Percentiles rank a stretch among this genome's conserved stretches.
phyloP scores from a whole-genome alignment of 2,888 invertebrate species.

The Tachina grossa region DNA sequence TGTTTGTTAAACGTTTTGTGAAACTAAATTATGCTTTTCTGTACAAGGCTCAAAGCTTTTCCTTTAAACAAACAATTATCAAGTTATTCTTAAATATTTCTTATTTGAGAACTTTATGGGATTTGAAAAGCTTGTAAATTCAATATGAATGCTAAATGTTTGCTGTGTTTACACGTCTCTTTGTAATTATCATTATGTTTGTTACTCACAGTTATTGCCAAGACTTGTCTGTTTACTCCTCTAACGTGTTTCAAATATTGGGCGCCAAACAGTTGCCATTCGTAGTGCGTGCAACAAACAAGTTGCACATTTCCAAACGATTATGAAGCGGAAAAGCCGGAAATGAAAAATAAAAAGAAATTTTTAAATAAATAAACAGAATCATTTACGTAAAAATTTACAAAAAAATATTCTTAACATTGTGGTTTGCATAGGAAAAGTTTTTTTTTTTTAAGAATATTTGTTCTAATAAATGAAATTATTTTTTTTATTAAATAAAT shows the following conservation, averaged over 20 bases:
- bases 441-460: no score
- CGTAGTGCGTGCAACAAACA: constrained; percentile 54
- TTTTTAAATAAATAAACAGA: not conserved
- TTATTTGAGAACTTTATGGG: no score
- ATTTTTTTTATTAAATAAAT: no score
- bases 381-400: constrained; percentile 1
- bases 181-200: constrained; percentile 34
- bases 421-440: no score
- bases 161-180: not conserved
- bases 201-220: not conserved
- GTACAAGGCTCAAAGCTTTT: no score
- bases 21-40: no score
- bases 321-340: constrained; percentile 15
- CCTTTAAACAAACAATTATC: no score
- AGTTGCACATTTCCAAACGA: constrained; percentile 51
- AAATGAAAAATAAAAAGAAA: not conserved
- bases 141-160: not conserved
- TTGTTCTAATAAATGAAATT: no score
- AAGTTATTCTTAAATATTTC: no score
- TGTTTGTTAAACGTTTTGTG: no score
- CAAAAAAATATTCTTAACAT: no score
- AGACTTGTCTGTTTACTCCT: constrained; percentile 29
- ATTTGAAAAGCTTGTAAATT: no score
- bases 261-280: constrained; percentile 69
- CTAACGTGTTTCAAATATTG: constrained; percentile 45